Base-by-base conservation (phyloP, 2,113 vertebrate species). In the Sorex fumeus region DNA sequence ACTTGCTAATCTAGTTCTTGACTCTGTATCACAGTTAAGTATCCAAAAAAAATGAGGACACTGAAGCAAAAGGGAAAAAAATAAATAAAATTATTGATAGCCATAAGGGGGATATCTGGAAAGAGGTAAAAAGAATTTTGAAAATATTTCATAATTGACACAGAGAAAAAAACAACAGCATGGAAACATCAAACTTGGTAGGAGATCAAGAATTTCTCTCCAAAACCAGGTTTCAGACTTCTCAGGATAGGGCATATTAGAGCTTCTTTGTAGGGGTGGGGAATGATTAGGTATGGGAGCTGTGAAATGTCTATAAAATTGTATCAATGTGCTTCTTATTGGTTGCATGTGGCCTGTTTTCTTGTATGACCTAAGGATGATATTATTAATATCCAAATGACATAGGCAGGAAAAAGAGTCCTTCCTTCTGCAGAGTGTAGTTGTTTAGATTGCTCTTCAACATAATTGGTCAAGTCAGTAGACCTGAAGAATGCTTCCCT, bases 1-100 rank as follows among this genome's bases (percentile, higher is more conserved):
- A 25, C 75, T 85, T 85, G 28, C 19, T 82, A 57, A 79, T 83
- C n/a, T 91, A 27, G 15, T 71, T 70, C 34, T 30, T 62, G 79
- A 0, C 40, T 96, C 62, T 82, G 11, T 78, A 62, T 40, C 40
- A 64, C 36, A 64, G 36, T 85, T 43, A 87, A 67, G 47, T 27
- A 21, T 60, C 28, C 47, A 91, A 32, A 43, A 64, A 87, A 32
- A 40, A 91, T 16, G 57, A 75, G 77, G 28, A 82, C 82, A 76
- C 9, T 43, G 15, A 32, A n/a, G 16, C 30, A 27, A 66, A 78
- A 90, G 30, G 60, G 34, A 21, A 79, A 72, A 34, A 43, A 64
- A 70, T 78, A 70, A 89, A 62, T 23, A 71, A 69, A 34, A 16
- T 78, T 89, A 43, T 36, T 77, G 28, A 32, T 74, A 64, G 69